Evolutionary conservation across 2,888 invertebrate species (phyloP).

Genomic region (Drosophila paranaensis): DNA sequence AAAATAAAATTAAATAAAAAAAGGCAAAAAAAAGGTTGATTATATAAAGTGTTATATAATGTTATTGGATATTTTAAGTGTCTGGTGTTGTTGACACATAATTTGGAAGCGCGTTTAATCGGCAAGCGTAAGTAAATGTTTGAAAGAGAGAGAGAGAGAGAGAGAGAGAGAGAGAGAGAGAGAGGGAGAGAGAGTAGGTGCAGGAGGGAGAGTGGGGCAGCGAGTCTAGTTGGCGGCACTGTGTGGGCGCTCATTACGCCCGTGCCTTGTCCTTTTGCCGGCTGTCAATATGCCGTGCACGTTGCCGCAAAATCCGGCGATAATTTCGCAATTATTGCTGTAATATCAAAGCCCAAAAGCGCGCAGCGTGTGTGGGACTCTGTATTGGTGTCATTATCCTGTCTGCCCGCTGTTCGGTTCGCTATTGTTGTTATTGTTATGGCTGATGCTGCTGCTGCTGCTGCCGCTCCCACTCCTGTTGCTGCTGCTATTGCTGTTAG

Average conservation of each 20-base stretch:
- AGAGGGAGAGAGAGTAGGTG: not conserved
- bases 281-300: conserved; percentile 62
- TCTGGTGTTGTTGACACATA: conserved; percentile 18
- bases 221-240: not conserved
- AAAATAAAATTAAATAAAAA: not conserved
- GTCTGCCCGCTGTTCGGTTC: conserved; percentile 28
- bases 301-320: conserved; percentile 71
- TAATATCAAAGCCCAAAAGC: conserved; percentile 65
- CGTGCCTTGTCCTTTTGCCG: conserved; percentile 7
- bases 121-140: conserved; percentile 16
- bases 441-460: conserved; percentile 7
- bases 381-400: conserved; percentile 42
- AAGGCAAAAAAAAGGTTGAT: not conserved
- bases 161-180: not conserved
- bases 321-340: conserved; percentile 79
- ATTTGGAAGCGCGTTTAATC: conserved; percentile 20
- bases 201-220: not conserved
- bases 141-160: too few species aligned
- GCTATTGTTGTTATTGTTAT: conserved; percentile 45
- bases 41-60: conserved; percentile 7
- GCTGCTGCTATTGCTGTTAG: conserved; percentile 29
- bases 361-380: conserved; percentile 10
- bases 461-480: not conserved
- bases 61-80: not conserved
- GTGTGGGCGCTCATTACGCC: conserved; percentile 10